These are phyloP conservation scores for Athrips mouffetella DNA, from an alignment of 2,888 invertebrate species.

Conservation along the genomic window DNA sequence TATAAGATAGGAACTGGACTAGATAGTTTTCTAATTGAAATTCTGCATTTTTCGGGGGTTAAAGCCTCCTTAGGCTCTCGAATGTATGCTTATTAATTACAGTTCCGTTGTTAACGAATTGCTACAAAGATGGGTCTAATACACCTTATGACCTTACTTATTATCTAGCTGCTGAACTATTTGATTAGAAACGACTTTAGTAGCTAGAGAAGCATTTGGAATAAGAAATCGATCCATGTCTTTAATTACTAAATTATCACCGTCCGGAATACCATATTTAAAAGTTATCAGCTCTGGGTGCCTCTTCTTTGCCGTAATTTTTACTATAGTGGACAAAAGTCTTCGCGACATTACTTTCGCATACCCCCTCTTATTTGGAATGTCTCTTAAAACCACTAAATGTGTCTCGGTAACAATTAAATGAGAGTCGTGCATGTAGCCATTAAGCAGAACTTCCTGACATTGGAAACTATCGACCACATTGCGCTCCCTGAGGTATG, in stretches of 20 bases:
- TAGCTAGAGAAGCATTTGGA: conserved; percentile 93
- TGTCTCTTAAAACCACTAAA: conserved; percentile 89
- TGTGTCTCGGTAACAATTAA: conserved; percentile 91
- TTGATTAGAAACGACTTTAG: conserved; percentile 92
- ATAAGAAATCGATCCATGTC: conserved; percentile 96
- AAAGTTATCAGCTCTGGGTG: conserved; percentile 98
- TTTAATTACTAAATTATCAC: conserved; percentile 86
- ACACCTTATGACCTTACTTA: conserved; percentile 31
- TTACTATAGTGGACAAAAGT: conserved; percentile 93
- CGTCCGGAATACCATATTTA: conserved; percentile 93
- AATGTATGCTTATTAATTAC: no score
- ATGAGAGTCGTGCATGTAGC: conserved; percentile 92
- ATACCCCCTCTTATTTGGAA: conserved; percentile 85
- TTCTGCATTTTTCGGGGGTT: no score
- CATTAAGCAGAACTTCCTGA: conserved; percentile 93
- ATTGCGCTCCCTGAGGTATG: conserved; percentile 90
- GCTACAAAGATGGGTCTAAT: background rate
- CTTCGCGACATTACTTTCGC: conserved; percentile 92
- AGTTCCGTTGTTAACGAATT: no score
- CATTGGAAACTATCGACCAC: conserved; percentile 93
- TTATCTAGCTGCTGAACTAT: conserved; percentile 79
- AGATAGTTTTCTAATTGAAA: no score
- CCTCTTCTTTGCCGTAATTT: conserved; percentile 97
- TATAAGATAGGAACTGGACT: no score
- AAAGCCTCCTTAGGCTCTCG: no score